Evolutionary conservation across 2,113 vertebrate species (phyloP).

Genomic region (Butorides virescens): DNA sequence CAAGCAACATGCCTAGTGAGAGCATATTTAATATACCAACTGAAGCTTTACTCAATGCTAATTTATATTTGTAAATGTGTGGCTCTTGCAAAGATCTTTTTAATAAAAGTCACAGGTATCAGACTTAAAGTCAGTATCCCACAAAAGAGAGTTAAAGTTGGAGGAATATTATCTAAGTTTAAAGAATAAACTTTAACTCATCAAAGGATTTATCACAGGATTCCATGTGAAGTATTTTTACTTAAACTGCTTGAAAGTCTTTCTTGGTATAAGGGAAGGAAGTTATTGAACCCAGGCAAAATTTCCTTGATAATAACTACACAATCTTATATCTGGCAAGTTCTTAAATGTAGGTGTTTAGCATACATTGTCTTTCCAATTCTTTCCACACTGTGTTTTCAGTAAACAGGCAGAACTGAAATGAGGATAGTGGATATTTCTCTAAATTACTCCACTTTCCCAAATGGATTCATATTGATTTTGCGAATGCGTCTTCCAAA

Average conservation of each 20-base stretch:
- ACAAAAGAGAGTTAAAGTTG: background rate
- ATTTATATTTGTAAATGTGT: background rate
- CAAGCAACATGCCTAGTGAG: background rate
- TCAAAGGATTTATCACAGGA: background rate
- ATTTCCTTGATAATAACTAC: conserved; percentile 7
- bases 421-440: conserved; percentile 64
- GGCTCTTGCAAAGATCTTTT: background rate
- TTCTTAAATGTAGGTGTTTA: conserved; percentile 37
- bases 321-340: conserved; percentile 24
- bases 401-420: conserved; percentile 62
- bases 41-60: background rate
- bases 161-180: background rate
- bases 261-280: background rate
- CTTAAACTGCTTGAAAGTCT: background rate
- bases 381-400: conserved; percentile 41
- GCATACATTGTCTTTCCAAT: conserved; percentile 19
- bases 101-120: background rate
- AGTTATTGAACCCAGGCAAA: background rate
- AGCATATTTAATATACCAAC: background rate
- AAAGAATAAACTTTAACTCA: background rate
- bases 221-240: background rate
- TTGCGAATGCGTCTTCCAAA: conserved; percentile 71
- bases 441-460: conserved; percentile 73
- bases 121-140: background rate
- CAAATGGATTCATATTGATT: conserved; percentile 82